Percentiles rank a stretch among this genome's conserved stretches.
phyloP scores from a whole-genome alignment of 2,888 invertebrate genomes.

The Morpho achilles region DNA sequence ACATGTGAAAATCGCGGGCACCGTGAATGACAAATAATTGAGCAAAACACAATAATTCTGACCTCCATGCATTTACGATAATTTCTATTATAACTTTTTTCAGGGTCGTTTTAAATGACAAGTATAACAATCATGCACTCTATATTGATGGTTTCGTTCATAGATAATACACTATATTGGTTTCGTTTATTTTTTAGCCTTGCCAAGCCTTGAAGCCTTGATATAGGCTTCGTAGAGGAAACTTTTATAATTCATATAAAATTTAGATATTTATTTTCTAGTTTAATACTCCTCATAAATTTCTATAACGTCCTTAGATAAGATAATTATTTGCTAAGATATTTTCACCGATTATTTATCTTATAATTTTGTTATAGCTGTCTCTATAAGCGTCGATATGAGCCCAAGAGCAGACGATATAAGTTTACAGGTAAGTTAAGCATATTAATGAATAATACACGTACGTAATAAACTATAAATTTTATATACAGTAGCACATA shows the following conservation, averaged over 20 bases:
- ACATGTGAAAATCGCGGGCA: too few relatives aligned
- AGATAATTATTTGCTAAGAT: too few relatives aligned
- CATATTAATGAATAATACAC: neutral
- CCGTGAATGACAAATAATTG: constrained; percentile 4
- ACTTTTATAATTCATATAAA: too few relatives aligned
- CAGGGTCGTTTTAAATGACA: constrained; percentile 40
- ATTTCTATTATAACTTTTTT: constrained; percentile 28
- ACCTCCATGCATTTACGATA: constrained; percentile 23
- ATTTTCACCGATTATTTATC: too few relatives aligned
- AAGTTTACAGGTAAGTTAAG: constrained; percentile 26
- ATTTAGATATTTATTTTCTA: too few relatives aligned
- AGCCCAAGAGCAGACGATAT: constrained; percentile 44
- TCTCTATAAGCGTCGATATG: constrained; percentile 56
- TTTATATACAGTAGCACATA: too few relatives aligned
- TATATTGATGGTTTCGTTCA: constrained; percentile 13
- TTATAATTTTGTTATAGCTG: constrained; percentile 42
- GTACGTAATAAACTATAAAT: too few relatives aligned
- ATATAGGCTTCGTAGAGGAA: too few relatives aligned
- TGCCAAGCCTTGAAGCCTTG: neutral
- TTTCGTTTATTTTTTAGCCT: constrained; percentile 13
- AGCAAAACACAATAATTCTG: neutral
- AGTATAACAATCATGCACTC: constrained; percentile 13
- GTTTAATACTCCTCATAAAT: too few relatives aligned
- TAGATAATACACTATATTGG: too few relatives aligned
- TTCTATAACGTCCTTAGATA: too few relatives aligned